phyloP scores from a whole-genome alignment of 2,797 vertebrate species.

The Anguilla anguilla region DNA sequence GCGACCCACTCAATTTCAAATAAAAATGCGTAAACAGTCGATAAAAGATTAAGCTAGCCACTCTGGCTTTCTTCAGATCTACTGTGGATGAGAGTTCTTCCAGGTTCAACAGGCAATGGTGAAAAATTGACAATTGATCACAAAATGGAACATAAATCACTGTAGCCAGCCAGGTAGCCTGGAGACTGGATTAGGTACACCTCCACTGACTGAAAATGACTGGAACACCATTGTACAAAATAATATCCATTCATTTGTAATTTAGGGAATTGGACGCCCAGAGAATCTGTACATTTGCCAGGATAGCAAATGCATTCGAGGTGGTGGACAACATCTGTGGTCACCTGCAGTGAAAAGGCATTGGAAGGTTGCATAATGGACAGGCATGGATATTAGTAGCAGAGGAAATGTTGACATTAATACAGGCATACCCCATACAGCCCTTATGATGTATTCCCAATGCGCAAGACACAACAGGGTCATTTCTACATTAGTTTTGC shows the following conservation, averaged over 20 bases:
- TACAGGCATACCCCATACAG: conserved; percentile 2
- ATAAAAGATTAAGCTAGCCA: background rate
- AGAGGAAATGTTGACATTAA: background rate
- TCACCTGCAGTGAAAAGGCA: background rate
- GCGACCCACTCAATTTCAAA: background rate
- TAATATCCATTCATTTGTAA: background rate
- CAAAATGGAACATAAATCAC: background rate
- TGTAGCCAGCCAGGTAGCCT: background rate
- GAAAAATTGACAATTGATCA: background rate
- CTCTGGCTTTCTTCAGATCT: background rate
- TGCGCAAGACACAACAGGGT: background rate
- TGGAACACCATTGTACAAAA: background rate
- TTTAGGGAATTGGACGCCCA: background rate
- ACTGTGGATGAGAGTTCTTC: background rate
- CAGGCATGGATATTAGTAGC: conserved; percentile 5
- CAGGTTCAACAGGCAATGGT: background rate
- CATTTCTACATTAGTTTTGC: background rate
- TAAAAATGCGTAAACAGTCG: background rate
- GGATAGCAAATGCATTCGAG: background rate
- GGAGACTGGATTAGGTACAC: background rate
- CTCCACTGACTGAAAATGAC: no score
- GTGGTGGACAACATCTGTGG: background rate
- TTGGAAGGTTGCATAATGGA: background rate
- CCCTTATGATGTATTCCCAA: background rate
- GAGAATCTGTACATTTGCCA: background rate